Conservation (phyloP, 2,797 vertebrate species). For the Sparidentex hasta region DNA sequence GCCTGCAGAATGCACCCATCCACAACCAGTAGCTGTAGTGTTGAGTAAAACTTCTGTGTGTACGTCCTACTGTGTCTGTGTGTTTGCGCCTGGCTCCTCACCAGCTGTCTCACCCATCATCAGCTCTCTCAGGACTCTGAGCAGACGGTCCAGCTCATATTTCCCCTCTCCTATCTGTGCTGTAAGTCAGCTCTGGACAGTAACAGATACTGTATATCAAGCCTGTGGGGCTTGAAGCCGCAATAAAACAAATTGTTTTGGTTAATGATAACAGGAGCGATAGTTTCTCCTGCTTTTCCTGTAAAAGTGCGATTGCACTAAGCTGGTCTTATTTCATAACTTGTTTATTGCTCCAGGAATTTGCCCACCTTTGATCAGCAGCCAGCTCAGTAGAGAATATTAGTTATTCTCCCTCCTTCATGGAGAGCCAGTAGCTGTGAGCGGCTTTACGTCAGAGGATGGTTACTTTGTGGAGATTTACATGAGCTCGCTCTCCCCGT, state of each 20-base stretch:
- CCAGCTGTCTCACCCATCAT: conserved; percentile 64
- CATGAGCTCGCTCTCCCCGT: conserved; percentile 10
- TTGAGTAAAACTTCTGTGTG: conserved; percentile 28
- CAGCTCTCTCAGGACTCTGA: conserved; percentile 55
- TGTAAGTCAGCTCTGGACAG: conserved; percentile 18
- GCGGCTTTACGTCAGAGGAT: conserved; percentile 22
- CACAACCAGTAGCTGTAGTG: conserved; percentile 12
- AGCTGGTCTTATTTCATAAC: conserved; percentile 33
- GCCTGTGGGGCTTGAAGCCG: conserved; percentile 29
- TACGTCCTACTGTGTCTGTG: conserved; percentile 1
- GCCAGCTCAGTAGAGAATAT: conserved; percentile 34
- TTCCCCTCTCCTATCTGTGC: conserved; percentile 44
- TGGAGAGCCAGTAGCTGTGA: conserved; percentile 18
- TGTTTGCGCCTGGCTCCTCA: conserved; percentile 35
- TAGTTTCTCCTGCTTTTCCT: background rate
- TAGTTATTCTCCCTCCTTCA: conserved; percentile 11
- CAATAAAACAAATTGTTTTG: conserved; percentile 55
- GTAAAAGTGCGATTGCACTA: conserved; percentile 16
- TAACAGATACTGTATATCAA: conserved; percentile 29
- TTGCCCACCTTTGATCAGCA: conserved; percentile 39
- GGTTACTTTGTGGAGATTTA: conserved; percentile 44
- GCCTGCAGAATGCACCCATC: conserved; percentile 7
- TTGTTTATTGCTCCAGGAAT: conserved; percentile 43
- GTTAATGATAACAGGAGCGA: conserved; percentile 35
- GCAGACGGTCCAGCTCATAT: conserved; percentile 57